These are phyloP conservation scores for Drosophila ohnishii DNA, from an alignment of 1,140 invertebrate species.

Conservation along the genomic window DNA sequence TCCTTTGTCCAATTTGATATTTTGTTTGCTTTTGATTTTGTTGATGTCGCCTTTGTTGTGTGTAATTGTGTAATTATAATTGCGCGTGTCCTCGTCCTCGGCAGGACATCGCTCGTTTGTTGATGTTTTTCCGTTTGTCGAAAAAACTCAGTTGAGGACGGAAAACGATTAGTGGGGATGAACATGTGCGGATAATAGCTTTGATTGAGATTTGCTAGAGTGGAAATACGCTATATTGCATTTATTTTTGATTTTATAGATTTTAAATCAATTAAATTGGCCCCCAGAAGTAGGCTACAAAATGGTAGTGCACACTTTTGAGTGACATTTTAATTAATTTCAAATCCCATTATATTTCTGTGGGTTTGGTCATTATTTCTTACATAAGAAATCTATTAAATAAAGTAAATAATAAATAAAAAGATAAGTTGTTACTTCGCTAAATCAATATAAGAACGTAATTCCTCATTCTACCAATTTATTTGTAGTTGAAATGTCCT, in stretches of 20 bases:
- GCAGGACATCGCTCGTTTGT: slow-evolving; percentile 30
- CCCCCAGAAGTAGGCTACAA: neutral
- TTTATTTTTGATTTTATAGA: neutral
- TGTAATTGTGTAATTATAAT: slow-evolving; percentile 66
- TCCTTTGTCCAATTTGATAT: slow-evolving; percentile 47
- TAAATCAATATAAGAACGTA: neutral
- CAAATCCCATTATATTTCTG: rapidly evolving
- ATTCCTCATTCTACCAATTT: neutral
- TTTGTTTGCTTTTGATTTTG: slow-evolving; percentile 49
- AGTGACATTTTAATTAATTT: neutral
- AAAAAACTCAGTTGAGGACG: slow-evolving; percentile 15
- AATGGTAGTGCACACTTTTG: too few relatives aligned
- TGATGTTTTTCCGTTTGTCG: slow-evolving; percentile 10
- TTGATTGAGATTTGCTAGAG: neutral
- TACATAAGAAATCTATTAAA: neutral
- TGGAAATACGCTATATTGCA: neutral
- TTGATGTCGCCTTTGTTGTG: slow-evolving; percentile 29
- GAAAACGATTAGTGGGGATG: slow-evolving; percentile 8
- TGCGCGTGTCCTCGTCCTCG: slow-evolving; percentile 41
- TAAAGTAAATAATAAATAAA: too few relatives aligned
- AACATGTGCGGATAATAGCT: slow-evolving; percentile 5
- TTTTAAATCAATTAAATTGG: neutral
- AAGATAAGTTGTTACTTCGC: neutral
- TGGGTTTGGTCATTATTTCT: rapidly evolving
- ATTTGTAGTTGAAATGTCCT: neutral